Base-by-base conservation (phyloP, 2,113 vertebrate species). In the Globicephala melas region DNA sequence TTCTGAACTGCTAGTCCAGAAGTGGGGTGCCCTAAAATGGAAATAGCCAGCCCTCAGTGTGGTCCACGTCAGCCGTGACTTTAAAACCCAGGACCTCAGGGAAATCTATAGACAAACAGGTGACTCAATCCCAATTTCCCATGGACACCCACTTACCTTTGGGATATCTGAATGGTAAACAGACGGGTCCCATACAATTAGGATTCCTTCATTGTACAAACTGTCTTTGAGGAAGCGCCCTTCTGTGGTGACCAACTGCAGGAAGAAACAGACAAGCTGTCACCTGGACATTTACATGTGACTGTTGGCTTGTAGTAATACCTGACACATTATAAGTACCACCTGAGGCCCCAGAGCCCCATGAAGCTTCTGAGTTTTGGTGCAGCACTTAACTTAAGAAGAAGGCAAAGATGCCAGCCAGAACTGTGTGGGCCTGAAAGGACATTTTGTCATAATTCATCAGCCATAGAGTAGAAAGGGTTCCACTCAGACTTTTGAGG, bases 141-240 rank as follows among this genome's bases (percentile, higher is more conserved):
- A 8, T 65, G 80, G 63, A 14, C 0, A 73, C n/a, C 65, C 68
- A 65, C 98, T 98, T 98, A 99, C 99, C 98, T 99, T 97, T 81
- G 97, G 63, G 90, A 99, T 98, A 93, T 98, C 98, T 92, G 98
- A 98, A 85, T 99, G 98, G 95, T 99, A 99, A 0, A 98, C 89
- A 76, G 99, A 98, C 20, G 99, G 99, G 98, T 99, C 99, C 99
- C 99, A 99, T 80, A 99, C 96, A 82, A 99, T 98, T 77, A 99
- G 98, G 96, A 98, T 98, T 89, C 99, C 99, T 96, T 98, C 98
- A 60, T 97, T 99, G 94, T 99, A 99, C 0, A 99, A 92, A 1
- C 96, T 76, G 33, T 99, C 96, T 36, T 41, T 96, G 80, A 98
- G 95, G 97, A 99, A 99, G 44, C 95, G 97, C 58, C 96, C 70